Percentiles rank a stretch among this genome's conserved stretches.
These are phyloP conservation scores for Acrobasis repandana DNA, from an alignment of 2,888 invertebrate genomes.

Conservation along the genomic window DNA sequence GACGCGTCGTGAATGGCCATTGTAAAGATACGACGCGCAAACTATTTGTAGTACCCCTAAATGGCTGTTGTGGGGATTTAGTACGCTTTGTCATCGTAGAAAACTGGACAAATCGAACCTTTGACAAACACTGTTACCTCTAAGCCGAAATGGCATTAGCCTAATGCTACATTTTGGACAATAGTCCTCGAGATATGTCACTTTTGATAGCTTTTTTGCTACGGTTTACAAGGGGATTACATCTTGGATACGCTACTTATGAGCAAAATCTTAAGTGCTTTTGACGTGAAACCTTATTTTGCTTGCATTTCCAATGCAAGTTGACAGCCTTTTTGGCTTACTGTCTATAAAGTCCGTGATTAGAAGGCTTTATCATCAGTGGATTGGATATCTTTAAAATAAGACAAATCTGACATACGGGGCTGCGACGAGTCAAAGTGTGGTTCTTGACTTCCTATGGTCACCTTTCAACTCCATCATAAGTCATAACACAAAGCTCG, in stretches of 20 bases:
- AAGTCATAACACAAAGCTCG: too few species aligned
- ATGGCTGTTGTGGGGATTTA: constrained; percentile 80
- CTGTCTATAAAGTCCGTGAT: background rate
- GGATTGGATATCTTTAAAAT: background rate
- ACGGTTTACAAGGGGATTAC: constrained; percentile 66
- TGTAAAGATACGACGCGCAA: constrained; percentile 67
- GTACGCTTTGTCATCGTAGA: constrained; percentile 69
- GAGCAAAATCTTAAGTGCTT: constrained; percentile 38
- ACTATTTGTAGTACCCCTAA: constrained; percentile 80
- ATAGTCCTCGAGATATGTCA: constrained; percentile 72
- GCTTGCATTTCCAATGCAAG: background rate
- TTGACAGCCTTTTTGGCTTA: background rate
- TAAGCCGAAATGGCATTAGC: constrained; percentile 51
- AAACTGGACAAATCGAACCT: constrained; percentile 54
- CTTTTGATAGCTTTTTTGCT: constrained; percentile 66
- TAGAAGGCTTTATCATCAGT: background rate
- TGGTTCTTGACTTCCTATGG: too few species aligned
- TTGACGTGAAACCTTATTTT: constrained; percentile 18
- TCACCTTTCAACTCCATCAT: too few species aligned
- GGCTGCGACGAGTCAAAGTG: too few species aligned
- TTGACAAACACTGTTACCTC: constrained; percentile 40
- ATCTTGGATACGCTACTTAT: constrained; percentile 59
- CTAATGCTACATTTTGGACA: constrained; percentile 46
- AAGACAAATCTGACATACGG: too few species aligned
- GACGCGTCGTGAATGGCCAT: constrained; percentile 76